Percentiles rank a stretch among this genome's conserved stretches.
Conservation (phyloP, 1,140 invertebrate genomes). For the Zaprionus ghesquierei region DNA sequence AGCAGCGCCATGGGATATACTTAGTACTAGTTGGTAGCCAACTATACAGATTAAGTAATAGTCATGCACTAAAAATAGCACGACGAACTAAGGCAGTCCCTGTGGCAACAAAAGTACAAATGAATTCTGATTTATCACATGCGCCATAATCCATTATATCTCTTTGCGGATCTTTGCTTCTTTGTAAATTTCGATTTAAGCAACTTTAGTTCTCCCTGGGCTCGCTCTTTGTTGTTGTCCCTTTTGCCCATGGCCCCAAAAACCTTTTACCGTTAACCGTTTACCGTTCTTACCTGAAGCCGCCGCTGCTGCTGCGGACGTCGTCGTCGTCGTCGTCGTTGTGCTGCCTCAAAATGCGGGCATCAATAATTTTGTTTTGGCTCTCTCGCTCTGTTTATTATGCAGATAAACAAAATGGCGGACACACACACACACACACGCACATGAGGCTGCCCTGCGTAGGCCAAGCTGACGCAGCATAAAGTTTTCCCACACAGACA, state of each 20-base stretch:
- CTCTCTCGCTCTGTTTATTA: slow-evolving; percentile 63
- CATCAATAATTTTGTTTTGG: slow-evolving; percentile 67
- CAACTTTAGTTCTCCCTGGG: slow-evolving; percentile 3
- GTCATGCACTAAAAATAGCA: neutral
- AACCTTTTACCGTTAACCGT: slow-evolving; percentile 19
- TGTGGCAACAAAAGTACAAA: too few species aligned
- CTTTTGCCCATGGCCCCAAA: slow-evolving; percentile 33
- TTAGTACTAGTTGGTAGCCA: too few species aligned
- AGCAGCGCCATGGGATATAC: neutral
- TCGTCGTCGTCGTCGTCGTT: slow-evolving; percentile 52
- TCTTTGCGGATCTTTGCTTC: neutral
- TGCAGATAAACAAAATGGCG: slow-evolving; percentile 78
- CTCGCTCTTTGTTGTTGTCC: slow-evolving; percentile 13
- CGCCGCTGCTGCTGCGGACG: slow-evolving; percentile 37
- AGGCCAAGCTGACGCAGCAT: slow-evolving; percentile 64
- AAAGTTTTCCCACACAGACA: slow-evolving; percentile 41
- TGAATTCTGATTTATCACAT: neutral
- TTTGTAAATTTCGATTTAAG: slow-evolving; percentile 3
- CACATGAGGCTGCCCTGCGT: slow-evolving; percentile 20
- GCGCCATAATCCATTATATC: neutral
- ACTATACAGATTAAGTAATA: too few species aligned
- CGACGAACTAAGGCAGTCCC: neutral
- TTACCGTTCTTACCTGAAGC: slow-evolving; percentile 20
- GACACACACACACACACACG: slow-evolving; percentile 1
- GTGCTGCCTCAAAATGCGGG: slow-evolving; percentile 69